Evolutionary conservation across 2,888 invertebrate genomes (phyloP).

Genomic region (Drosophila robusta): DNA sequence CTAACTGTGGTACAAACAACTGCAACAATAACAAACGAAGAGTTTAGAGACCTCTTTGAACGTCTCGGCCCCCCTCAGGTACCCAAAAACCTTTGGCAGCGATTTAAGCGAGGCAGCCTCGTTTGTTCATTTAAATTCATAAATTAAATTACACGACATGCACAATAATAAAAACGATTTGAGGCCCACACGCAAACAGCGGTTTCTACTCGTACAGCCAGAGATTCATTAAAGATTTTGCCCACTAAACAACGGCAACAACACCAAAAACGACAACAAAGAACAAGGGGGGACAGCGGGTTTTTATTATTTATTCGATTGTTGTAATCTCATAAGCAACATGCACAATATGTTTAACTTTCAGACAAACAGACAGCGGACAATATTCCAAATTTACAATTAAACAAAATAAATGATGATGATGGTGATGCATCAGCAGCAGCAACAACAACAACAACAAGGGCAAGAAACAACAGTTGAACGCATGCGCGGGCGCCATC

Average conservation of each 20-base stretch:
- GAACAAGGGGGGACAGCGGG: conserved; percentile 33
- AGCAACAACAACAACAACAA: conserved; percentile 17
- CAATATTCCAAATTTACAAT: conserved; percentile 64
- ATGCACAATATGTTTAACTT: conserved; percentile 66
- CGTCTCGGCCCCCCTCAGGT: neutral
- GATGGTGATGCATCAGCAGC: conserved; percentile 53
- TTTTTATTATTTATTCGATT: conserved; percentile 69
- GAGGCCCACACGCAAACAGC: conserved; percentile 72
- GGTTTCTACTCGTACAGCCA: conserved; percentile 48
- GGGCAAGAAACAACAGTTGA: conserved; percentile 18
- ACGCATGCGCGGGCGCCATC: conserved; percentile 80
- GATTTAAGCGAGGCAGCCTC: conserved; percentile 26
- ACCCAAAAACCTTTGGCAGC: neutral
- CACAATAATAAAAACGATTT: conserved; percentile 79
- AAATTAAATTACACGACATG: conserved; percentile 80
- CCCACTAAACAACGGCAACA: conserved; percentile 42
- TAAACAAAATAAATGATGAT: conserved; percentile 74
- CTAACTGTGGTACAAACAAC: conserved; percentile 41
- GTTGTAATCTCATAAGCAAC: conserved; percentile 72
- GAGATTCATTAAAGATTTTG: conserved; percentile 77
- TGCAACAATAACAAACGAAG: conserved; percentile 44
- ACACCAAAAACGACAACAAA: conserved; percentile 25
- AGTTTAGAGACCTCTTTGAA: conserved; percentile 21
- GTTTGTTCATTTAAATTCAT: conserved; percentile 73
- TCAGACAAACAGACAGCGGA: conserved; percentile 16